phyloP scores from a whole-genome alignment of 2,797 vertebrate species.

The Girardinus metallicus region DNA sequence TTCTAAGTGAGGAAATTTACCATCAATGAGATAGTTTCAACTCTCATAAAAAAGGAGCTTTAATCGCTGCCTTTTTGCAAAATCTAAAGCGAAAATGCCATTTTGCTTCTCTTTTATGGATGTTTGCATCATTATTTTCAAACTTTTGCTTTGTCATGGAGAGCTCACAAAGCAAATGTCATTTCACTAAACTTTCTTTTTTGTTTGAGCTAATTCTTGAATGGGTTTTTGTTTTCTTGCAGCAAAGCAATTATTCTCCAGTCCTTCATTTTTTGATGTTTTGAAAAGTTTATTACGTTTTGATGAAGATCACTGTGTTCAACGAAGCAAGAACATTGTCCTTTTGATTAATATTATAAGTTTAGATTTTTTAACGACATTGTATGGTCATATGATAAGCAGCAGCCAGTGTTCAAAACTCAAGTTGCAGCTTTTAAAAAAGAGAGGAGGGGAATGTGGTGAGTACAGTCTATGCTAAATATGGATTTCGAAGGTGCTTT shows the following conservation, averaged over 20 bases:
- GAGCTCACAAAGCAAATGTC: constrained; percentile 15
- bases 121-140: constrained; percentile 23
- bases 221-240: not conserved
- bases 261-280: not conserved
- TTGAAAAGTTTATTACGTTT: not conserved
- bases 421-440: not conserved
- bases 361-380: not conserved
- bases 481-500: not conserved
- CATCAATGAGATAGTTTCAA: not conserved
- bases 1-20: not conserved
- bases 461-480: not conserved
- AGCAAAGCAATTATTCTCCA: not conserved
- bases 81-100: constrained; percentile 13
- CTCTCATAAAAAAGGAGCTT: not conserved
- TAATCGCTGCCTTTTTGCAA: not conserved
- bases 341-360: not conserved
- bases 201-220: not conserved
- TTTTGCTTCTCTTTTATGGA: constrained; percentile 26
- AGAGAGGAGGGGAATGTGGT: not conserved
- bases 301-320: not conserved
- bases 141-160: constrained; percentile 31
- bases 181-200: constrained; percentile 14
- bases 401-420: not conserved
- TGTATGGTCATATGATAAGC: not conserved
- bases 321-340: not conserved